phyloP scores from a whole-genome alignment of 2,888 invertebrate species.

The Melinaea menophilus region DNA sequence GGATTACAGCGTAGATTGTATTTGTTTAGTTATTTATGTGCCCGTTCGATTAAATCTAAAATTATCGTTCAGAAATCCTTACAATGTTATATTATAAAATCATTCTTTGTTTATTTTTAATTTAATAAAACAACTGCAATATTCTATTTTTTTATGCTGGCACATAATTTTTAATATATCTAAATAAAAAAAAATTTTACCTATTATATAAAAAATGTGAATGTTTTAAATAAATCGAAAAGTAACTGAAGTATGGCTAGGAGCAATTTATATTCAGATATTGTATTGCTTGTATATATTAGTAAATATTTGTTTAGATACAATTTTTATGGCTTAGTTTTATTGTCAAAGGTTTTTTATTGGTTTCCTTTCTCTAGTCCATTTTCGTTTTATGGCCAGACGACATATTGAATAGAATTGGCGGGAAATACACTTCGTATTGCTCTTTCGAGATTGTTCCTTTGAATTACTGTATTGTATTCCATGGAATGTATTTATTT shows the following conservation, averaged over 20 bases:
- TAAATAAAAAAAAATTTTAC: too few relatives aligned
- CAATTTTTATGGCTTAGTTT: constrained; percentile 18
- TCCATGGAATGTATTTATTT: constrained; percentile 9
- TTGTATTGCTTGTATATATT: not conserved
- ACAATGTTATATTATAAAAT: not conserved
- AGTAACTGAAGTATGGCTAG: too few relatives aligned
- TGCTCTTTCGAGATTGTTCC: constrained; percentile 32
- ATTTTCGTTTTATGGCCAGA: constrained; percentile 60
- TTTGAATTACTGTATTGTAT: constrained; percentile 16
- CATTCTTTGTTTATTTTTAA: too few relatives aligned
- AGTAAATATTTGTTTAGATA: constrained; percentile 8
- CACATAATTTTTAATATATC: too few relatives aligned
- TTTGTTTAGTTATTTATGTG: constrained; percentile 35
- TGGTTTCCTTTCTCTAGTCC: constrained; percentile 50
- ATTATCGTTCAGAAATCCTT: not conserved
- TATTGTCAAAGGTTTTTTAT: constrained; percentile 45
- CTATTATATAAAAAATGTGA: too few relatives aligned
- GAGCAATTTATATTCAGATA: not conserved
- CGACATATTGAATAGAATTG: constrained; percentile 70
- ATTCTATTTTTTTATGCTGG: too few relatives aligned
- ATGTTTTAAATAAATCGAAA: too few relatives aligned
- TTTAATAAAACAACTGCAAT: too few relatives aligned
- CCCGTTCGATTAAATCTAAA: constrained; percentile 14
- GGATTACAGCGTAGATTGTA: constrained; percentile 36
- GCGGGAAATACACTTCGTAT: constrained; percentile 43